phyloP scores from a whole-genome alignment of 2,113 vertebrate genomes.

The Ursus arctos region DNA sequence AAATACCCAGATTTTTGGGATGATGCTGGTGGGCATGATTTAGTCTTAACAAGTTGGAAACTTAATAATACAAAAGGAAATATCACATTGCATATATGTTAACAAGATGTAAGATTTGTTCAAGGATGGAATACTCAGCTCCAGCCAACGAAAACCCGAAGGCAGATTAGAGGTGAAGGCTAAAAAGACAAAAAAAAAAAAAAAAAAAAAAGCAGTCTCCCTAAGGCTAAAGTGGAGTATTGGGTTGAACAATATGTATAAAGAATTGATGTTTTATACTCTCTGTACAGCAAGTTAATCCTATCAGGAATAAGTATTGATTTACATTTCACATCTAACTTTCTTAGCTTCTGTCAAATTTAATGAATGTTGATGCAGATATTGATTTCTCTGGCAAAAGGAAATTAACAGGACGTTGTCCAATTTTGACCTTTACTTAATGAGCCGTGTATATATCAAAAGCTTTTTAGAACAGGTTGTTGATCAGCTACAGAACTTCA shows the following conservation, averaged over 20 bases:
- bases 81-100: not conserved
- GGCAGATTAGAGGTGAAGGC: conserved; percentile 21
- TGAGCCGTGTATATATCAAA: conserved; percentile 79
- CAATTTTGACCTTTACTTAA: conserved; percentile 83
- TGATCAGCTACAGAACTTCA: conserved; percentile 59
- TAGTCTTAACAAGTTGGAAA: conserved; percentile 48
- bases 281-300: conserved; percentile 57
- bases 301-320: conserved; percentile 77
- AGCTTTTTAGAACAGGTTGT: conserved; percentile 68
- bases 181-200: not conserved
- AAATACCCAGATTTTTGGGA: not conserved
- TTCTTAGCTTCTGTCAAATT: conserved; percentile 81
- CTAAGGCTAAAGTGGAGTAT: conserved; percentile 32
- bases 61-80: not conserved
- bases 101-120: not conserved
- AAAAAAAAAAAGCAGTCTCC: not conserved
- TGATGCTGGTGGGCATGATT: not conserved
- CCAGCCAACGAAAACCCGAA: conserved; percentile 60
- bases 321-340: conserved; percentile 82
- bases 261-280: conserved; percentile 75
- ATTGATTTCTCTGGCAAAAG: conserved; percentile 83
- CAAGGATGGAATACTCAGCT: conserved; percentile 30
- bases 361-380: conserved; percentile 82
- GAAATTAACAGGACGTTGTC: conserved; percentile 83
- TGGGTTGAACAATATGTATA: conserved; percentile 39